These are phyloP conservation scores for Cochlearius cochlearius DNA, from an alignment of 2,113 vertebrate genomes.

Conservation along the genomic window DNA sequence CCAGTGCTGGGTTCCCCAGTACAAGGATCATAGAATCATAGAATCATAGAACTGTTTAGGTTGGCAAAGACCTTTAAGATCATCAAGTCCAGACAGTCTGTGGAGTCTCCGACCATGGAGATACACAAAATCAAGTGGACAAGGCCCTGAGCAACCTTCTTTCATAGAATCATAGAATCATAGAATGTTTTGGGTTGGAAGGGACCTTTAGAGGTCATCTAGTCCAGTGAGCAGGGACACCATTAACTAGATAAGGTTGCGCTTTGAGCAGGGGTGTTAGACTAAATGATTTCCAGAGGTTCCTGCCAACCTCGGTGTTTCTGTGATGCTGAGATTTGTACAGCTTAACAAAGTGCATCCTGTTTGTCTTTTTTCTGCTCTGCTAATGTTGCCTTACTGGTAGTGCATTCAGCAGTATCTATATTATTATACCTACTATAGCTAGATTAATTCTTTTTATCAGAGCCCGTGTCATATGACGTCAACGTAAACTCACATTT, in stretches of 20 bases:
- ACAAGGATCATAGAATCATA: too few relatives aligned
- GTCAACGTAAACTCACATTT: conserved; percentile 7
- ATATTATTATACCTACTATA: not conserved
- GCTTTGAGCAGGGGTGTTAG: not conserved
- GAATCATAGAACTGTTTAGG: too few relatives aligned
- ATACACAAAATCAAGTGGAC: not conserved
- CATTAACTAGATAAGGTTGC: too few relatives aligned
- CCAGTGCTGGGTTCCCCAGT: not conserved
- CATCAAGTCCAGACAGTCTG: not conserved
- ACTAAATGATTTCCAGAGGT: not conserved
- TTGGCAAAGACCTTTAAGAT: too few relatives aligned
- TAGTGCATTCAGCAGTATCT: not conserved
- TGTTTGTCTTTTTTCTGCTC: not conserved
- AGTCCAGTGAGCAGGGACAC: too few relatives aligned
- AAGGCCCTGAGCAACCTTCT: not conserved
- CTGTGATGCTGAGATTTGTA: not conserved
- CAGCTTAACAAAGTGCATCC: not conserved
- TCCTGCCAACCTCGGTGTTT: not conserved
- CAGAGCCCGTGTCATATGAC: not conserved
- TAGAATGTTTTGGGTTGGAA: too few relatives aligned
- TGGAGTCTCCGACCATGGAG: not conserved
- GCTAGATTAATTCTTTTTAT: not conserved
- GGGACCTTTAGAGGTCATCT: too few relatives aligned
- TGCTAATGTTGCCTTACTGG: not conserved
- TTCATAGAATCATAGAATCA: not conserved